A percentile compares a stretch with the other conserved stretches of the same genome.
Conservation (phyloP, 2,888 invertebrate species). For the Lochmaea capreae region DNA sequence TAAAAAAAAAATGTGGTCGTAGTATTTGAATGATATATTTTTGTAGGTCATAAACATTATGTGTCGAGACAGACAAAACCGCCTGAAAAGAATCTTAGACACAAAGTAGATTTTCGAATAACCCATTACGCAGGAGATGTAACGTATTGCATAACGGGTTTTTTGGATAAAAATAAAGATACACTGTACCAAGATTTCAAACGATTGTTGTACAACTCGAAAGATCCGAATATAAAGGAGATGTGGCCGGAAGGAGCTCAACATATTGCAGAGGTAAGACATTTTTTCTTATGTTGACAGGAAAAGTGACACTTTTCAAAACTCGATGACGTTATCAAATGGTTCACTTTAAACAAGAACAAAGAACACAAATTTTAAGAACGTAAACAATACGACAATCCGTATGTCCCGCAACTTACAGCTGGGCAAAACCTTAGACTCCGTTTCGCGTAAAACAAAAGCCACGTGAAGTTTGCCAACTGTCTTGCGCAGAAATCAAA, state of each 20-base stretch:
- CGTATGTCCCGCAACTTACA: no score
- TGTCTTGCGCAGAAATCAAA: no score
- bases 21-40: background rate
- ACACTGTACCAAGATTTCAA: conserved; percentile 97
- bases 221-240: conserved; percentile 77
- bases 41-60: conserved; percentile 83
- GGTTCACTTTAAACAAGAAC: no score
- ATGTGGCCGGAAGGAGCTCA: conserved; percentile 99
- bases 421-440: no score
- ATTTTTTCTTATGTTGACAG: background rate
- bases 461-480: no score
- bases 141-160: conserved; percentile 88
- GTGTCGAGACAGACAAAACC: conserved; percentile 87
- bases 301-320: no score
- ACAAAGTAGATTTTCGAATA: conserved; percentile 76
- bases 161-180: conserved; percentile 98
- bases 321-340: no score
- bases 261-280: conserved; percentile 81
- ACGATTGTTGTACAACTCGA: conserved; percentile 87
- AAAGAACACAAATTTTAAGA: no score
- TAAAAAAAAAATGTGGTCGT: no score
- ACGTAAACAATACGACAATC: no score
- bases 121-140: conserved; percentile 98
- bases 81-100: conserved; percentile 78
- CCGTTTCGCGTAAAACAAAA: no score